phyloP scores from a whole-genome alignment of 2,888 invertebrate genomes.

The Caradrina clavipalpis region DNA sequence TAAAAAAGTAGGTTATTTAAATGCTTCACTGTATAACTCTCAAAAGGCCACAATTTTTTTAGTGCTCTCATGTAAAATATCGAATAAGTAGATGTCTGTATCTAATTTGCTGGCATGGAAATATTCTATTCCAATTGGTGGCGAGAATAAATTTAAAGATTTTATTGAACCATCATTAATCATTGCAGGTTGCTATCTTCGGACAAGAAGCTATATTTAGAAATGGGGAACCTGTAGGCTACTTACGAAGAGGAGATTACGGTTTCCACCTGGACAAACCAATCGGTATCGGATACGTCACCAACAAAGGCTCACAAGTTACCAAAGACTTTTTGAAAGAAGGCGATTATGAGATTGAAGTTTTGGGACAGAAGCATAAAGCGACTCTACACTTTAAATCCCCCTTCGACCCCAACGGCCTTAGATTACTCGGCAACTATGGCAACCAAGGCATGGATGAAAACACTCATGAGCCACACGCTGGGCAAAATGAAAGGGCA shows the following conservation, averaged over 20 bases:
- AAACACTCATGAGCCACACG: conserved; percentile 84
- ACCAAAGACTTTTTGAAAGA: conserved; percentile 92
- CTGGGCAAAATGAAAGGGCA: conserved; percentile 87
- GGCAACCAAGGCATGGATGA: conserved; percentile 84
- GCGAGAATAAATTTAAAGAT: too few species aligned
- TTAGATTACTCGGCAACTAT: conserved; percentile 94
- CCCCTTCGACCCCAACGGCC: conserved; percentile 95
- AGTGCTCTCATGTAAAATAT: too few species aligned
- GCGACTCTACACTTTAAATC: conserved; percentile 93
- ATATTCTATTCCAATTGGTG: too few species aligned
- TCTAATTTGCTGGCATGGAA: too few species aligned
- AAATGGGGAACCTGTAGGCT: conserved; percentile 94
- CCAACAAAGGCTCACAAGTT: conserved; percentile 91
- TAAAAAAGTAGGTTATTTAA: too few species aligned
- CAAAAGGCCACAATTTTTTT: too few species aligned
- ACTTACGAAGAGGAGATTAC: conserved; percentile 95
- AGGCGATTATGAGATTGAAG: conserved; percentile 95
- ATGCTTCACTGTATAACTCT: too few species aligned
- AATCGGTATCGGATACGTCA: conserved; percentile 91
- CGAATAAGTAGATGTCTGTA: too few species aligned
- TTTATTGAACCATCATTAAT: neutral
- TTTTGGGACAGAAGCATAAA: conserved; percentile 93
- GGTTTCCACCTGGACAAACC: conserved; percentile 91
- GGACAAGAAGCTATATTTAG: conserved; percentile 96
- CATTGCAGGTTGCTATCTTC: conserved; percentile 93